A percentile compares a stretch with the other conserved stretches of the same genome.
Conservation (phyloP, 2,888 invertebrate genomes). For the Netelia virgata region DNA sequence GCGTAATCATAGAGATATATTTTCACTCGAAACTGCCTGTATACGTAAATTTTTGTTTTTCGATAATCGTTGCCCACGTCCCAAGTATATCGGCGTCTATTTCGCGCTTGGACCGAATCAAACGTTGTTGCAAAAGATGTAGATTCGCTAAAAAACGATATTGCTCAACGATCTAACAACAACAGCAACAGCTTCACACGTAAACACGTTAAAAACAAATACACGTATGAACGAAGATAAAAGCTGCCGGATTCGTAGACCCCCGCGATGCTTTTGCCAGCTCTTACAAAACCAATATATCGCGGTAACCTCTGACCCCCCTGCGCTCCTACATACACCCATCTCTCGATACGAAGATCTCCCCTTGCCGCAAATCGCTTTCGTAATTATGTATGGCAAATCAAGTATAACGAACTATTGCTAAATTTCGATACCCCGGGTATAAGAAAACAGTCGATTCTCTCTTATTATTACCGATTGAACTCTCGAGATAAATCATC, state of each 20-base stretch:
- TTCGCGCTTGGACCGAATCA: neutral
- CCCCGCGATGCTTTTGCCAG: conserved; percentile 74
- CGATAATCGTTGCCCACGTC: neutral
- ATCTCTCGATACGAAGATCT: conserved; percentile 20
- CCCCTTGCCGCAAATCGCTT: conserved; percentile 31
- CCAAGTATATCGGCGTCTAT: neutral
- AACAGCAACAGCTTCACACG: too few species aligned
- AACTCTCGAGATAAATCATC: too few species aligned
- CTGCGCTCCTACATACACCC: neutral
- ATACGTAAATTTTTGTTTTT: neutral
- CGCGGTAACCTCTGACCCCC: conserved; percentile 49
- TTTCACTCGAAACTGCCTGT: too few species aligned
- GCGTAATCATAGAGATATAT: too few species aligned
- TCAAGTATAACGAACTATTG: conserved; percentile 27
- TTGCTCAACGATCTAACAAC: neutral
- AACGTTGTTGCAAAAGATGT: conserved; percentile 23
- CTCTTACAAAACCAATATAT: conserved; percentile 72
- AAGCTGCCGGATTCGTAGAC: conserved; percentile 7
- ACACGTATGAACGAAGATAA: neutral
- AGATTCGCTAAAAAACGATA: neutral
- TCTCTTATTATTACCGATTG: neutral
- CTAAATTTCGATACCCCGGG: conserved; percentile 22
- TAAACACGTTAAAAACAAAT: neutral
- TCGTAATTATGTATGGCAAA: conserved; percentile 42
- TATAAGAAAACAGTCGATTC: neutral